phyloP scores from a whole-genome alignment of 1,140 invertebrate genomes.

The Drosophila burlai region DNA sequence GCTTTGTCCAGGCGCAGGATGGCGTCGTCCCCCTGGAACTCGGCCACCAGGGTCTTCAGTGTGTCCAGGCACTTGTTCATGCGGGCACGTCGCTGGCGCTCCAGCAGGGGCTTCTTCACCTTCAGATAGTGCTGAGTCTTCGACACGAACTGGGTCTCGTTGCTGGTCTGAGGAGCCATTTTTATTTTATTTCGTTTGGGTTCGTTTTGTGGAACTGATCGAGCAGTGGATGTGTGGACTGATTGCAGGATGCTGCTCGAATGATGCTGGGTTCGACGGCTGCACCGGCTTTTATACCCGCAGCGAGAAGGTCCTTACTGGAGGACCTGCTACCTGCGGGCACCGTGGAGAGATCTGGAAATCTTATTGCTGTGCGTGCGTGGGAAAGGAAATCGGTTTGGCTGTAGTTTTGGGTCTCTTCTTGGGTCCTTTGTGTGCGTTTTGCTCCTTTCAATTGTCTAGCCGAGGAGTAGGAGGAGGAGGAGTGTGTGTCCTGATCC shows the following conservation, averaged over 20 bases:
- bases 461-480: conserved; percentile 23
- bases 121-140: conserved; percentile 96
- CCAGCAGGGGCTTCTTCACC: conserved; percentile 98
- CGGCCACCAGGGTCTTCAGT: conserved; percentile 96
- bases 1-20: conserved; percentile 98
- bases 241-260: conserved; percentile 78
- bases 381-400: conserved; percentile 74
- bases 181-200: conserved; percentile 15
- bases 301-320: conserved; percentile 41
- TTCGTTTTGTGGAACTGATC: conserved; percentile 23
- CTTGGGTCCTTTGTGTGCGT: conserved; percentile 5
- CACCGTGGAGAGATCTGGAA: conserved; percentile 60
- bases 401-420: conserved; percentile 19
- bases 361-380: conserved; percentile 63
- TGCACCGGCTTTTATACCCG: conserved; percentile 68
- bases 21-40: conserved; percentile 95
- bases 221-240: conserved; percentile 53
- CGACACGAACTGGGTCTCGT: conserved; percentile 85
- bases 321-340: conserved; percentile 74
- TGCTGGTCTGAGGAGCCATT: conserved; percentile 73
- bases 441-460: conserved; percentile 58
- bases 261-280: conserved; percentile 62
- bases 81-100: conserved; percentile 95
- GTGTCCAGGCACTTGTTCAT: conserved; percentile 98
- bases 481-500: conserved; percentile 53